Evolutionary conservation across 2,888 invertebrate species (phyloP).

Genomic region (Polyommatus icarus): DNA sequence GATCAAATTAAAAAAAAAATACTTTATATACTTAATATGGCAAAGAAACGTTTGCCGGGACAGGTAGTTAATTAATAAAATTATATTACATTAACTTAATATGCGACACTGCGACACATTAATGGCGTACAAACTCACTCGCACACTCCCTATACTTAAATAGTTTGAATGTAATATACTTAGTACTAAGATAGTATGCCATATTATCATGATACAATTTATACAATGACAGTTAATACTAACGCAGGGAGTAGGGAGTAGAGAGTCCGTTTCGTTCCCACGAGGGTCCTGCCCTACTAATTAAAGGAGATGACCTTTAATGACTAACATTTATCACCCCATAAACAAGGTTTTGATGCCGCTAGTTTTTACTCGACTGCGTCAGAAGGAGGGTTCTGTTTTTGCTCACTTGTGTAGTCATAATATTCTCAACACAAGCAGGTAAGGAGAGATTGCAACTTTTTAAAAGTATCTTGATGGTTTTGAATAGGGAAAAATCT

Average conservation of each 20-base stretch:
- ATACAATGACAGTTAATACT: neutral
- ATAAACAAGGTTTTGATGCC: constrained; percentile 27
- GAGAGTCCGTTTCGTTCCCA: constrained; percentile 4
- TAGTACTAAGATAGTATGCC: neutral
- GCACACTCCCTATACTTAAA: too few relatives aligned
- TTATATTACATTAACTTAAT: too few relatives aligned
- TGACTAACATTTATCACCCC: constrained; percentile 37
- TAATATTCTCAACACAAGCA: neutral
- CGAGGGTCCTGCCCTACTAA: constrained; percentile 39
- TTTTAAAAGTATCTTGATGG: too few relatives aligned
- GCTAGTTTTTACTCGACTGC: constrained; percentile 12
- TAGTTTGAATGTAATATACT: too few relatives aligned
- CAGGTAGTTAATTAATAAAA: too few relatives aligned
- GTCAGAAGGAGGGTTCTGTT: neutral
- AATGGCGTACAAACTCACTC: too few relatives aligned
- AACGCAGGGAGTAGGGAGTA: neutral
- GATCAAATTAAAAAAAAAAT: too few relatives aligned
- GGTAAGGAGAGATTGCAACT: too few relatives aligned
- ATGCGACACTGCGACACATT: too few relatives aligned
- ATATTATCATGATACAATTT: neutral
- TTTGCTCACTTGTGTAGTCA: neutral
- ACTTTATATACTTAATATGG: too few relatives aligned
- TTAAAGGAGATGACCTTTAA: constrained; percentile 40
- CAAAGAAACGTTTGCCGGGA: too few relatives aligned
- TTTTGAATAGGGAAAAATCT: too few relatives aligned